These are phyloP conservation scores for Mixornis gularis DNA, from an alignment of 2,113 vertebrate genomes.

Conservation along the genomic window DNA sequence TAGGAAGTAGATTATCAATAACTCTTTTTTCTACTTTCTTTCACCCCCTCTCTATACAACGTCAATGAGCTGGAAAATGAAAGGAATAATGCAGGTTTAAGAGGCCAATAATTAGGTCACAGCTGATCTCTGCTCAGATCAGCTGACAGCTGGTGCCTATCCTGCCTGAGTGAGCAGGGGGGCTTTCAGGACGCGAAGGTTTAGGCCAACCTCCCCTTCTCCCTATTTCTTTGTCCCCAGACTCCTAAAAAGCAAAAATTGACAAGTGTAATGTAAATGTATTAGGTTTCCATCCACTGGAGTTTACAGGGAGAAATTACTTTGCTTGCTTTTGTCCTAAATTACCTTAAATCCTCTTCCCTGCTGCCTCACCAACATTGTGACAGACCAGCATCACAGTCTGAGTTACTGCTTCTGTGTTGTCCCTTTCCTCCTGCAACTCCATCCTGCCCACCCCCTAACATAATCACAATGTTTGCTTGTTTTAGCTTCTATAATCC, in stretches of 20 bases:
- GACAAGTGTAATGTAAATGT: not conserved
- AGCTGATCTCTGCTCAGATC: slow-evolving; percentile 72
- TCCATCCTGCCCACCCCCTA: not conserved
- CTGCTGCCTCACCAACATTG: not conserved
- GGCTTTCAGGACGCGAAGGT: not conserved
- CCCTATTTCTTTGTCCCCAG: not conserved
- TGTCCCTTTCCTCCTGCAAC: not conserved
- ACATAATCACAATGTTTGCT: slow-evolving; percentile 59
- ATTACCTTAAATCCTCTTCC: slow-evolving; percentile 7
- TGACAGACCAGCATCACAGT: not conserved
- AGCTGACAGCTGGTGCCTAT: slow-evolving; percentile 71
- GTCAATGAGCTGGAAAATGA: slow-evolving; percentile 80
- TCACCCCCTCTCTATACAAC: slow-evolving; percentile 46
- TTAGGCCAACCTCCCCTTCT: not conserved
- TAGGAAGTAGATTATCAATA: slow-evolving; percentile 69
- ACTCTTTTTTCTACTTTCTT: slow-evolving; percentile 58
- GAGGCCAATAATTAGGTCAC: slow-evolving; percentile 79
- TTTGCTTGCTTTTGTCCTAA: not conserved
- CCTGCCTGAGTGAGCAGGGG: slow-evolving; percentile 5
- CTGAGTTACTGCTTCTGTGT: not conserved
- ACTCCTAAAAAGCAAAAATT: not conserved
- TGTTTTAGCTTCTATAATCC: slow-evolving; percentile 62
- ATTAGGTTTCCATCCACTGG: not conserved
- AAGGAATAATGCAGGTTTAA: slow-evolving; percentile 76
- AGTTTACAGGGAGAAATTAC: not conserved